These are phyloP conservation scores for Colletes collaris DNA, from an alignment of 2,888 invertebrate genomes.

Conservation along the genomic window DNA sequence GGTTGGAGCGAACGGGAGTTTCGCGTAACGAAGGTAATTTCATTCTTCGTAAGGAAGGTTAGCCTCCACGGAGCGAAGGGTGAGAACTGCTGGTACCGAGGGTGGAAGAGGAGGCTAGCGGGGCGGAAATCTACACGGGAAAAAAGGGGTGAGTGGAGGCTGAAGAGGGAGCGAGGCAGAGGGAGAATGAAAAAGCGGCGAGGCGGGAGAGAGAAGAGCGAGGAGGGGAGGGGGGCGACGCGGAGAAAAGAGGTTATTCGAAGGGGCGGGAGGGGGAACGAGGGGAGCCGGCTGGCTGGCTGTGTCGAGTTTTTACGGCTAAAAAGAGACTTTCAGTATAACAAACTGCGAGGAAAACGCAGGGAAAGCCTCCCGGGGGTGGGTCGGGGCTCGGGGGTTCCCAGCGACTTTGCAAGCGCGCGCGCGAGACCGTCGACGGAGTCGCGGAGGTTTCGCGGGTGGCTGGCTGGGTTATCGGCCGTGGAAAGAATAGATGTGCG, in stretches of 20 bases:
- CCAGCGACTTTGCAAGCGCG: not conserved
- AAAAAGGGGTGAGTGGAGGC: conserved; percentile 67
- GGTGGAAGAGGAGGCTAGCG: conserved; percentile 47
- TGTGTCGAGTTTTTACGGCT: conserved; percentile 77
- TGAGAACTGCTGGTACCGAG: conserved; percentile 49
- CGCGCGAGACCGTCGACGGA: conserved; percentile 15
- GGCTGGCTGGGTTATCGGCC: conserved; percentile 50
- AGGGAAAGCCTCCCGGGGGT: conserved; percentile 43
- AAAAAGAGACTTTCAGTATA: conserved; percentile 76
- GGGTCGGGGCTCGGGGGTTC: conserved; percentile 4
- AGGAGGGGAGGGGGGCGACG: conserved; percentile 40
- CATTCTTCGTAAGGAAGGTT: conserved; percentile 79
- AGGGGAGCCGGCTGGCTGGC: conserved; percentile 59
- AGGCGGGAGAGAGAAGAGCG: conserved; percentile 7
- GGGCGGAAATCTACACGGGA: conserved; percentile 70
- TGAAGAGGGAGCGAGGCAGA: conserved; percentile 65
- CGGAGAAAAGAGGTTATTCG: conserved; percentile 63
- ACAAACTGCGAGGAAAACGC: conserved; percentile 74
- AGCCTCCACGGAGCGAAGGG: conserved; percentile 62
- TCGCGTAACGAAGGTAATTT: conserved; percentile 83
- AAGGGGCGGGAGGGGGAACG: conserved; percentile 25
- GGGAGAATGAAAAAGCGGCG: conserved; percentile 48
- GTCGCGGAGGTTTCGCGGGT: conserved; percentile 49
- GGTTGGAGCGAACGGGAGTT: conserved; percentile 77
- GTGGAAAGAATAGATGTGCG: conserved; percentile 55